Conservation (phyloP, 64 coral and sea anemone genomes). For the Montipora capricornis region DNA sequence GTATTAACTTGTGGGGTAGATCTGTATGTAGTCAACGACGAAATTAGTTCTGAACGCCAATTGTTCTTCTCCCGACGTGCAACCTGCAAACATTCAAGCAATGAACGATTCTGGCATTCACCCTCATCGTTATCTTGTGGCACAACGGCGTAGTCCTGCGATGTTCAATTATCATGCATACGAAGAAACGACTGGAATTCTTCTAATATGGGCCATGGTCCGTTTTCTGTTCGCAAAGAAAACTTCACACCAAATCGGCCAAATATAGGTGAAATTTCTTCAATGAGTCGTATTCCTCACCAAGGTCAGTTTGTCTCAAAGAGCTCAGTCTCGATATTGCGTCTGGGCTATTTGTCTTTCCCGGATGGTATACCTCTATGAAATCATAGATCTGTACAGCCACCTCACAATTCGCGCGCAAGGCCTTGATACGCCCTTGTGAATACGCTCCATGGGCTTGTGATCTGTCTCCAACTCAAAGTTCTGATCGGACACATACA, state of each 20-base stretch:
- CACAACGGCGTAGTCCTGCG: background rate
- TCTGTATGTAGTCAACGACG: slow-evolving; percentile 9
- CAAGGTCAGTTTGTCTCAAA: background rate
- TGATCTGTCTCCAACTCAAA: slow-evolving; percentile 26
- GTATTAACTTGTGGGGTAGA: background rate
- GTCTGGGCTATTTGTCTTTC: slow-evolving; percentile 29
- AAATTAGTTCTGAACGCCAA: background rate
- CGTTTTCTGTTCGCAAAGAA: slow-evolving; percentile 22
- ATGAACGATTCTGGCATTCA: slow-evolving; percentile 9
- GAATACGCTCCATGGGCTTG: background rate
- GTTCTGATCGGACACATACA: background rate
- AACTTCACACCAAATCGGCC: slow-evolving; percentile 37
- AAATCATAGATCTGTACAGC: background rate
- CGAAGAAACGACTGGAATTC: slow-evolving; percentile 31
- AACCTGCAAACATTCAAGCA: background rate
- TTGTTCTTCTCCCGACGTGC: background rate
- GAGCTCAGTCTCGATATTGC: background rate
- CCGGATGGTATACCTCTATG: slow-evolving; percentile 9
- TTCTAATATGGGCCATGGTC: background rate
- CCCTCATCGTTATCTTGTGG: background rate
- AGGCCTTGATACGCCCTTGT: background rate
- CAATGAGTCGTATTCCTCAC: background rate
- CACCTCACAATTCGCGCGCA: background rate
- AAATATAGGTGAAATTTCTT: slow-evolving; percentile 9
- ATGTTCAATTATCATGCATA: background rate